Evolutionary conservation across 2,888 invertebrate genomes (phyloP), one percentile per base, ranked within the genome.

Genomic region (Schizaphis graminum): DNA sequence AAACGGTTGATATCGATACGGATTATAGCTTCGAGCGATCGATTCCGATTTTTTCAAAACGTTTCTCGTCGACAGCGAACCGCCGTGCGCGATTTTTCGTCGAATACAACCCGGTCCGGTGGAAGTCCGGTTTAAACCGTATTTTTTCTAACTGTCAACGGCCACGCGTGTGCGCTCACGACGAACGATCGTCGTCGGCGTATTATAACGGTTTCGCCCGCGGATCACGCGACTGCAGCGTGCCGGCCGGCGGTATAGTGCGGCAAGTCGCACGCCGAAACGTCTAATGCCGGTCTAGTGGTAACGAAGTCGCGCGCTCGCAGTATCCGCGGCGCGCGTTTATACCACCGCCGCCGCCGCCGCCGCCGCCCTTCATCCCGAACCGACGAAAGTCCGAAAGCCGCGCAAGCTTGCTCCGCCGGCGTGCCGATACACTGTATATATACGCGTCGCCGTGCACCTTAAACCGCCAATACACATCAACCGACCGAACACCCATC

Each of bases 211-310:
- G 85, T 85, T 85, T 85, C 13, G 85, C 26, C 41, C 85, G 85
- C 35, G 77, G 35, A 77, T 77, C 77, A 77, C 77, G 21, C 77
- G 77, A 77, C 77, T 77, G 7, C 77, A 77, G 86, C 44, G 47
- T 47, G 89, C 16, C 24, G 26, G 56, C 13, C 41, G 13, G 44
- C 44, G 85, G 85, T 26, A 24, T 26, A 85, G 44, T 87, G 44
- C 90, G 92, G 67, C 8, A 26, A 35, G 67, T 49, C 88, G 87
- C 67, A 89, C 89, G 89, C 89, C 89, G 53, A 89, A 84, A 93
- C 93, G 93, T 94, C 90, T 57, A 47, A 90, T 61, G 89, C 57
- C 93, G 67, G 93, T 49, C 57, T 84, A 2, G 77, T 24, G 21
- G 77, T 77, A 41, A 21, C 35, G 21, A 77, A 77, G 77, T 77